Conservation (phyloP, 2,888 invertebrate species). For the Andrena bicolor region DNA sequence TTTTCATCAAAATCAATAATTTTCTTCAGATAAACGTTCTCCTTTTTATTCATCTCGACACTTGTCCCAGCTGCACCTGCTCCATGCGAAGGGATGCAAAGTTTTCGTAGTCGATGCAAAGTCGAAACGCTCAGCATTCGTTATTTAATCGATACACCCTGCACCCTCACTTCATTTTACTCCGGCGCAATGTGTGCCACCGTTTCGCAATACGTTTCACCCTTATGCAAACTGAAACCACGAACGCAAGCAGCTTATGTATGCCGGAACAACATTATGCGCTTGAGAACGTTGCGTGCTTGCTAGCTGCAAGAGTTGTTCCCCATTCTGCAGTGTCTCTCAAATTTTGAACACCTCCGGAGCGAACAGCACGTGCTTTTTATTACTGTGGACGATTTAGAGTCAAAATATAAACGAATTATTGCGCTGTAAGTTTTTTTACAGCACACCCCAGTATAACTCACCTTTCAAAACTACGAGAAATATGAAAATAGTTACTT, state of each 20-base stretch:
- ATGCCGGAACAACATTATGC: constrained; percentile 31
- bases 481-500: neutral
- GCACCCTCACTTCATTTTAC: constrained; percentile 41
- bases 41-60: neutral
- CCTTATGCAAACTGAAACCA: constrained; percentile 36
- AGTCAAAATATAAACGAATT: neutral
- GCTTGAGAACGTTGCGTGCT: constrained; percentile 22
- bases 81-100: neutral
- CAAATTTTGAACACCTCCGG: constrained; percentile 8
- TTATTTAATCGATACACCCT: constrained; percentile 50
- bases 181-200: constrained; percentile 8
- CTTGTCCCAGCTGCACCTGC: neutral
- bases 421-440: neutral
- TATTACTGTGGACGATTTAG: neutral
- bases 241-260: constrained; percentile 39
- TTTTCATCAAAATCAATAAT: neutral
- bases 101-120: constrained; percentile 14
- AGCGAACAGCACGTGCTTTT: neutral
- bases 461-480: neutral
- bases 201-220: constrained; percentile 11
- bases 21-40: too few relatives aligned
- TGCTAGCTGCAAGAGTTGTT: constrained; percentile 13
- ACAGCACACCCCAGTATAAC: neutral
- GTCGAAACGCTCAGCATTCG: constrained; percentile 21
- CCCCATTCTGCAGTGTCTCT: constrained; percentile 12